Base-by-base conservation (phyloP, 2,888 invertebrate genomes). In the Acronicta leporina region DNA sequence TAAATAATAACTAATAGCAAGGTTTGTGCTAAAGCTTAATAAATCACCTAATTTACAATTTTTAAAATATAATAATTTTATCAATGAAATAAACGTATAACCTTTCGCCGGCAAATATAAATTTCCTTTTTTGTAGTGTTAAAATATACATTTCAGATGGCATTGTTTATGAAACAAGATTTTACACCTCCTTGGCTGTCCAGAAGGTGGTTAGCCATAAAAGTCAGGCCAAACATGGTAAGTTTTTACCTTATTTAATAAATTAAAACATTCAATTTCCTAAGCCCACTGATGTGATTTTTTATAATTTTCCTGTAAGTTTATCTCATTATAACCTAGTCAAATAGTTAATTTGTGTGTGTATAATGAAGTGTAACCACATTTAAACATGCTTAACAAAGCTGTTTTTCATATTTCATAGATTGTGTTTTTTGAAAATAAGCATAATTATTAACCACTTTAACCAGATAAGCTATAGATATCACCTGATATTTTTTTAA, bases 141-240 rank as follows among this genome's bases (percentile, higher is more conserved):
- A n/a, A 38, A n/a, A 41, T 38, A n/a, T 30, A 9, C 8, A 43
- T 89, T 88, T 30, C 78, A 94, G 92, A 94, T 94, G 94, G 89
- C 94, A 7, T 60, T 92, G 33, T 93, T 91, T 54, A 81, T 88
- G 79, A 94, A 94, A 60, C 93, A 92, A 72, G 92, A 94, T 42
- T 94, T 94, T 60, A 77, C 79, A 0, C 92, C 94, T 0, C 91
- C 92, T 0, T 25, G 92, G 1, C 73, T 94, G 0, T 92, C 94
- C 0, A 86, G 85, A 51, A 87, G 82, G 87, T 94, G 94, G 94
- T 66, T 94, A 3, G 86, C 89, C 0, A 86, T 91, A n/a, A 90
- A 92, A 68, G 89, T 89, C 47, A 88, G 93, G 33, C 92, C 92
- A 0, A 94, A 94, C 68, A 90, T 92, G 90, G 94, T 94, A 75